Conservation (phyloP, 2,113 vertebrate genomes). For the Castor canadensis region DNA sequence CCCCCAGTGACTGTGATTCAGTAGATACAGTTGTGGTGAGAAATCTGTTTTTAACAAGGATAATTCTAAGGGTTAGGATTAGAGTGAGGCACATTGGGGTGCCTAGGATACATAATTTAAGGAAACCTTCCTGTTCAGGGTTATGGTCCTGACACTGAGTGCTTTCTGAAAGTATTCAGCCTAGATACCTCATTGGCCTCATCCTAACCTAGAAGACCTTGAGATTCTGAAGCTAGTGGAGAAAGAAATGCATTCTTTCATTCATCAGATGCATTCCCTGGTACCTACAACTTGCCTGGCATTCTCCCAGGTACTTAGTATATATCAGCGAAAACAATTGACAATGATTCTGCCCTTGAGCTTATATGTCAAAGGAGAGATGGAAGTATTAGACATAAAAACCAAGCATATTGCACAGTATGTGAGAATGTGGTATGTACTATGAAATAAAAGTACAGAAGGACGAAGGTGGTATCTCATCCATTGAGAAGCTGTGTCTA, state of each 20-base stretch:
- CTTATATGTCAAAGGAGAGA: slow-evolving; percentile 1
- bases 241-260: neutral
- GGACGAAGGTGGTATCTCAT: neutral
- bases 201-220: neutral
- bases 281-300: neutral
- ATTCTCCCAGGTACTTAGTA: neutral
- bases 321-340: neutral
- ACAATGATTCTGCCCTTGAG: neutral
- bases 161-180: neutral
- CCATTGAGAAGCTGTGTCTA: neutral
- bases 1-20: neutral
- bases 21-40: neutral
- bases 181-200: neutral
- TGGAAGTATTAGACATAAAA: neutral
- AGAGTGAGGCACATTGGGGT: neutral
- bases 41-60: neutral
- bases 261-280: neutral
- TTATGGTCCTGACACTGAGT: accelerated
- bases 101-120: neutral
- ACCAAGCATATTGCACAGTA: neutral
- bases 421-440: neutral
- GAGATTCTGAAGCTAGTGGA: neutral
- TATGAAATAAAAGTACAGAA: neutral
- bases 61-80: neutral
- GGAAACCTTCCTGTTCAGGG: neutral